Evolutionary conservation across 2,888 invertebrate species (phyloP).

Genomic region (Polyommatus iphigenia): DNA sequence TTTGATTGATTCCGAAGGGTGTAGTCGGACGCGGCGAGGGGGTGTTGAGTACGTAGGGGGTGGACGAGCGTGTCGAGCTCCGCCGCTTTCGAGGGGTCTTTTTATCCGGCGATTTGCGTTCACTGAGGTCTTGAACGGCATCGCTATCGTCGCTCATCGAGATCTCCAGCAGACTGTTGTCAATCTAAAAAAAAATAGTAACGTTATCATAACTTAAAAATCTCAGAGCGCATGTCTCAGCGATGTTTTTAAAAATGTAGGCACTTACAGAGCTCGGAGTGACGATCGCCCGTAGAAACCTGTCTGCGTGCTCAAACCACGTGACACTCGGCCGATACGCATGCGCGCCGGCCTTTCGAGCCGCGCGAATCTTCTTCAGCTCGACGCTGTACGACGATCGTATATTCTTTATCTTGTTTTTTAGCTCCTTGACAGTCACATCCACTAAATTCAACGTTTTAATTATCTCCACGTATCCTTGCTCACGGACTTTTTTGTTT

Average conservation of each 20-base stretch:
- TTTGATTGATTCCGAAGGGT: constrained; percentile 68
- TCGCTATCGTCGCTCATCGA: constrained; percentile 75
- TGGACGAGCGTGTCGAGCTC: constrained; percentile 70
- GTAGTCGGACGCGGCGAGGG: constrained; percentile 73
- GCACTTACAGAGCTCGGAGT: constrained; percentile 76
- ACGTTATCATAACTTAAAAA: constrained; percentile 41
- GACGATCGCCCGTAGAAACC: constrained; percentile 78
- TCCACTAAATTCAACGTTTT: constrained; percentile 71
- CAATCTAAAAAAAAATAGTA: constrained; percentile 59
- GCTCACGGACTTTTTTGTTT: constrained; percentile 75
- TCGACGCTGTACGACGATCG: constrained; percentile 78
- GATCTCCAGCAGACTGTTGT: constrained; percentile 71
- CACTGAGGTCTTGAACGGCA: constrained; percentile 71
- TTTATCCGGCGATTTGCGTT: constrained; percentile 73
- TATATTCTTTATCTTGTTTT: constrained; percentile 78
- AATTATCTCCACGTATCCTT: constrained; percentile 75
- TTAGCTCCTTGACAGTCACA: constrained; percentile 75
- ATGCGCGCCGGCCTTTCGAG: constrained; percentile 77
- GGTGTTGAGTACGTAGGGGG: constrained; percentile 73
- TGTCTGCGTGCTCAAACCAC: constrained; percentile 80
- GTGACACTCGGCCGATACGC: constrained; percentile 79
- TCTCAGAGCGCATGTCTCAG: constrained; percentile 45
- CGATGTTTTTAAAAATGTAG: constrained; percentile 37
- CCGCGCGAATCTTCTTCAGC: constrained; percentile 78
- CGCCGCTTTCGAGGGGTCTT: constrained; percentile 72